Evolutionary conservation across 2,888 invertebrate species (phyloP), one percentile per base, ranked within the genome.

Genomic region (Lepas anatifera): DNA sequence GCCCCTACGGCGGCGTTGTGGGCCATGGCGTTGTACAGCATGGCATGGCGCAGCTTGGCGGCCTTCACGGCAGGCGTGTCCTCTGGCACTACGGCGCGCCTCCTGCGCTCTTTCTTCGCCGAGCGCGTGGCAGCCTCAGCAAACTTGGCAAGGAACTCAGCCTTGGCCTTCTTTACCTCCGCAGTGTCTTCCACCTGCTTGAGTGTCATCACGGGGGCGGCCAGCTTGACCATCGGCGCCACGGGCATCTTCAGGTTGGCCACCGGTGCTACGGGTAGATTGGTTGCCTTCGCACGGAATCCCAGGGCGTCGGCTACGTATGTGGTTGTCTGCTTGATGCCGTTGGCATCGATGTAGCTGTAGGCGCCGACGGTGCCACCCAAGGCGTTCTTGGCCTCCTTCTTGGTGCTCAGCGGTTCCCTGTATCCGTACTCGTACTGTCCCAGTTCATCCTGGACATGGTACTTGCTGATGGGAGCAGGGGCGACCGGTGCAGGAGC

Each of bases 371-470:
- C 43, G 37, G 73, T 73, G 27, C 69, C 69, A n/a, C 73, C 73
- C 29, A 70, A 68, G 41, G 70, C 70, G 64, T 73, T 73, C 39
- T 72, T 71, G 41, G 63, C 68, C 67, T 88, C 88, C 35, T 84
- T 82, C 77, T 87, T 87, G 73, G 87, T 81, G 75, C 86, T 85
- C 69, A 85, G 83, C 70, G 86, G 86, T 74, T 85, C 85, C 18
- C 84, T 79, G 78, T 87, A 87, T 37, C 87, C 87, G 77, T 58
- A 58, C 22, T 16, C 7, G 58, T 58, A 58, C 29, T 29, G 29
- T 6, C 58, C 58, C 32, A 58, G 32, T 22, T 35, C 58, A 35
- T 58, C 58, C 32, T 58, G 58, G 4, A 22, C 35, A 22, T 32
- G 13, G 32, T 18, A 18, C 32, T 18, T 18, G 22, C 6, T 35